A percentile compares a stretch with the other conserved stretches of the same genome.
These are phyloP conservation scores for Hofmannophila pseudospretella DNA, from an alignment of 2,888 invertebrate genomes.

Conservation along the genomic window DNA sequence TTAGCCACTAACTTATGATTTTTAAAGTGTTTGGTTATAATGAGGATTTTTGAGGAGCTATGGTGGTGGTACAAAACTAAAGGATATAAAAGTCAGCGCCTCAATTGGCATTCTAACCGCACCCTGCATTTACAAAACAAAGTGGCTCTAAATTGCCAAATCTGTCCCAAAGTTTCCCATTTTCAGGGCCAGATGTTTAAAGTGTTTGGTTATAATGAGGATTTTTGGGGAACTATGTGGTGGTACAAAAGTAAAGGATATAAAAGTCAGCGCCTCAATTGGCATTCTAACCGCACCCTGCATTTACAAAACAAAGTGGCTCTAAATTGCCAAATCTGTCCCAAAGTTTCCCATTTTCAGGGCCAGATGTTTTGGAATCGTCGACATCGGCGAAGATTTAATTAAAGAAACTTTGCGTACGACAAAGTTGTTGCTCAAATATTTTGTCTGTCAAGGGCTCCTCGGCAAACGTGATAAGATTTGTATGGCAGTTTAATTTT, in stretches of 20 bases:
- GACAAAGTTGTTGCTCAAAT: constrained; percentile 41
- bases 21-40: too few species aligned
- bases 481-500: constrained; percentile 29
- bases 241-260: too few species aligned
- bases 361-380: constrained; percentile 55
- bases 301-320: constrained; percentile 24
- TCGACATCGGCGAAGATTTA: constrained; percentile 40
- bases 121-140: constrained; percentile 19
- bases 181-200: constrained; percentile 46
- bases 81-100: background rate
- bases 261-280: background rate
- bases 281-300: background rate
- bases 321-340: constrained; percentile 26
- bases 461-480: constrained; percentile 22
- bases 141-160: constrained; percentile 30
- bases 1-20: too few species aligned
- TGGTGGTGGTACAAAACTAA: too few species aligned
- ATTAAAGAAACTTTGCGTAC: constrained; percentile 47
- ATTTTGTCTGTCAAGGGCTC: constrained; percentile 21
- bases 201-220: too few species aligned
- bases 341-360: constrained; percentile 14
- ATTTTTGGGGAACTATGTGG: too few species aligned
- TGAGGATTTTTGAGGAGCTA: too few species aligned
- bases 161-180: constrained; percentile 14
- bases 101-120: background rate